phyloP scores from a whole-genome alignment of 2,888 invertebrate species.

The Barypeithes pellucidus region DNA sequence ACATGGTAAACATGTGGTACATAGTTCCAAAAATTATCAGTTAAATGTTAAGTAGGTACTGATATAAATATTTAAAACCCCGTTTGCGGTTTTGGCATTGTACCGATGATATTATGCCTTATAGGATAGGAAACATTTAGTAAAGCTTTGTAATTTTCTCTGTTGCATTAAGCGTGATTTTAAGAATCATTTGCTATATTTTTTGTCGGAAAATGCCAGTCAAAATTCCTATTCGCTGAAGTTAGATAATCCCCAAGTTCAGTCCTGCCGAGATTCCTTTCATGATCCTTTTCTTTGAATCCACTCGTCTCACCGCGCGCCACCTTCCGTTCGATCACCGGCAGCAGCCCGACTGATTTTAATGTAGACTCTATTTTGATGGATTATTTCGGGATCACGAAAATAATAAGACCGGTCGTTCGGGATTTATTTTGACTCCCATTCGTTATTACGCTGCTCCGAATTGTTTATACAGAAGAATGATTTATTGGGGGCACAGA shows the following conservation, averaged over 20 bases:
- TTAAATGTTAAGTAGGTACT: no score
- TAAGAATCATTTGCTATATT: no score
- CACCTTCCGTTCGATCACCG: conserved; percentile 50
- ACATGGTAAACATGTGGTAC: no score
- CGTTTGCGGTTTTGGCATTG: no score
- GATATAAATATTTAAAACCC: no score
- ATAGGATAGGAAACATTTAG: no score
- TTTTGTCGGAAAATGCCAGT: no score
- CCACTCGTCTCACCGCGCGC: conserved; percentile 28
- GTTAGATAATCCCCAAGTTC: neutral
- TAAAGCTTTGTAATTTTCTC: no score
- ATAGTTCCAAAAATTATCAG: no score
- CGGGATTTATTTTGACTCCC: conserved; percentile 53
- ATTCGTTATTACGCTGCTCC: conserved; percentile 48
- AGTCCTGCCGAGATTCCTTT: conserved; percentile 37
- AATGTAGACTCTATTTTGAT: conserved; percentile 55
- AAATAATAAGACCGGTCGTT: conserved; percentile 53
- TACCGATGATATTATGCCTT: no score
- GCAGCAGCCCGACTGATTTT: conserved; percentile 54
- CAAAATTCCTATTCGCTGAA: no score
- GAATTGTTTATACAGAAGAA: conserved; percentile 52
- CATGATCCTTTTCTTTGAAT: conserved; percentile 45
- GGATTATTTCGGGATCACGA: conserved; percentile 52
- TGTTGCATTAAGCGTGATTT: no score
- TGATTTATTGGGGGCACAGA: conserved; percentile 48